Base-by-base conservation (phyloP, 2,797 vertebrate genomes). In the Gallinago solitaria region DNA sequence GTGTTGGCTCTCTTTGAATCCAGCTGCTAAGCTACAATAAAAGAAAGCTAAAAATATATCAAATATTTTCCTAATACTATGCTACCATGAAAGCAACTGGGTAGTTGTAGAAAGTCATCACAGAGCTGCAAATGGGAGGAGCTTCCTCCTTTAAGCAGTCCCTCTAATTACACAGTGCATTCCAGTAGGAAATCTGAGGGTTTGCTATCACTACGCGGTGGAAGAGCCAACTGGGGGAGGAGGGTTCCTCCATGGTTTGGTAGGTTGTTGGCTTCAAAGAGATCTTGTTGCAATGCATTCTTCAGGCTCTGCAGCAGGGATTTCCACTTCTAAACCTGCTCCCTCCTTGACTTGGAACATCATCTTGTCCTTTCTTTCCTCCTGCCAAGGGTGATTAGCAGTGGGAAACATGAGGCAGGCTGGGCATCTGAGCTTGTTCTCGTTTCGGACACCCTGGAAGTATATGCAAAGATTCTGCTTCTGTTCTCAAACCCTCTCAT, bases 21-120 rank as follows among this genome's bases (percentile, higher is more conserved):
- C 90, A 95, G 48, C 95, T 96, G 80, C 93, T 96, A 90, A 90
- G 45, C 86, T 94, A 82, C 88, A 94, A 90, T 95, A 95, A 93
- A 84, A 77, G 93, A 92, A 95, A 95, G 91, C 93, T 96, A 95
- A 96, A 97, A 95, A 97, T 96, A 94, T 19, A 90, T 78, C 56
- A 93, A 14, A 95, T 97, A 95, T 84, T 96, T 96, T 96, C 96
- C 96, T 92, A 89, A 78, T 87, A 48, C 75, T 94, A 1, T 1
- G 2, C 32, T 82, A 57, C 86, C 48, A 27, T 77, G 68, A 85
- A 87, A 90, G 93, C 91, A 92, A 87, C 80, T 75, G 86, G 12
- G 30, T 87, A 30, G 63, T 79, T 67, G 11, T n/a, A 87, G 56
- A 57, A 90, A 88, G 85, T 91, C 33, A 25, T 84, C 33, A 11